Evolutionary conservation across 2,113 vertebrate genomes (phyloP).

Genomic region (Nannospalax galili): DNA sequence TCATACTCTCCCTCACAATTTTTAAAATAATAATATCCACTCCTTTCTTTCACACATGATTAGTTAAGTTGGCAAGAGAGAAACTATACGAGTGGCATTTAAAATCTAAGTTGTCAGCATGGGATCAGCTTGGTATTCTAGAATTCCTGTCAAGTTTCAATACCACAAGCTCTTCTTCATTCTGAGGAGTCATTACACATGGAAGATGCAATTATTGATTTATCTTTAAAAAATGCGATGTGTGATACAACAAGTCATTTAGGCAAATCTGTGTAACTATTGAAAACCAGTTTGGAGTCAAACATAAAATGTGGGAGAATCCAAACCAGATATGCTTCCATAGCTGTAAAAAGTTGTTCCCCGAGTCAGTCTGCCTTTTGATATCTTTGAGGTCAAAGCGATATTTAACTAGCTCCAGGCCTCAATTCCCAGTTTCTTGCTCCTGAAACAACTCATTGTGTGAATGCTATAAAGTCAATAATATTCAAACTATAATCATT

Average conservation of each 20-base stretch:
- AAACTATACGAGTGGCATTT: no score
- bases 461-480: neutral
- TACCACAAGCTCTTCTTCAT: no score
- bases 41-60: no score
- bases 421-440: neutral
- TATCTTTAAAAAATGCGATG: neutral
- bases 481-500: conserved; percentile 29
- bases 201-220: neutral
- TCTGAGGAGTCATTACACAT: neutral
- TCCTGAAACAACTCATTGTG: conserved; percentile 32
- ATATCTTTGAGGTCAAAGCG: neutral
- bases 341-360: neutral
- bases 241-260: no score
- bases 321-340: neutral
- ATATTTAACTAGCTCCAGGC: neutral
- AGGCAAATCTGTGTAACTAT: neutral
- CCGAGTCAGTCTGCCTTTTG: neutral
- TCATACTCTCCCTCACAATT: no score
- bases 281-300: neutral
- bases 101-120: no score
- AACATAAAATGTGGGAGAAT: neutral
- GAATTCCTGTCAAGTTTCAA: no score
- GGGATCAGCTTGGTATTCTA: no score
- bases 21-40: no score
- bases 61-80: no score